phyloP scores from a whole-genome alignment of 1,140 invertebrate genomes.

The Wiebesia pumilae region DNA sequence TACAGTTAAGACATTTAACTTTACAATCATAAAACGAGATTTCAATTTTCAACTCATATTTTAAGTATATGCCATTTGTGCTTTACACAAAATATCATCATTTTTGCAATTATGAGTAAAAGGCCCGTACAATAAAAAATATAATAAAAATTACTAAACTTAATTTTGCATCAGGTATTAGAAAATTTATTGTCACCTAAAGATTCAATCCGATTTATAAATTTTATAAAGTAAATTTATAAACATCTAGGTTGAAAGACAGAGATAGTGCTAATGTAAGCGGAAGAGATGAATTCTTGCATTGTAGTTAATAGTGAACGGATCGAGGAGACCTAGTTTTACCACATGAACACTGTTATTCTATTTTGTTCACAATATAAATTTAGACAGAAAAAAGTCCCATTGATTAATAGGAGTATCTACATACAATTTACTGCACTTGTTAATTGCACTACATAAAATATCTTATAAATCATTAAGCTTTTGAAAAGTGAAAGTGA shows the following conservation, averaged over 20 bases:
- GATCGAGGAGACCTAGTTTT: constrained; percentile 11
- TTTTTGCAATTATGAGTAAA: too few relatives aligned
- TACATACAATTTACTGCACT: neutral
- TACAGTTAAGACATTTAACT: neutral
- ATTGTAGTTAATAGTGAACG: neutral
- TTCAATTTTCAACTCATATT: neutral
- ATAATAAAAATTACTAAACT: too few relatives aligned
- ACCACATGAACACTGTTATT: neutral
- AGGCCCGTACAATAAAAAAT: too few relatives aligned
- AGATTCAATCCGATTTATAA: neutral
- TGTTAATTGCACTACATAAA: neutral
- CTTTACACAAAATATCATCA: too few relatives aligned
- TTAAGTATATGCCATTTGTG: neutral
- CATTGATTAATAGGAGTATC: neutral
- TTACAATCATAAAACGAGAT: neutral
- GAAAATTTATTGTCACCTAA: neutral
- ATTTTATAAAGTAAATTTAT: neutral
- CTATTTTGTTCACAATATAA: neutral
- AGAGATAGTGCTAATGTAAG: neutral
- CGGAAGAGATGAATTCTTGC: constrained; percentile 20
- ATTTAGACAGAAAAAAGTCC: neutral
- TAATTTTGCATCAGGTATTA: too few relatives aligned
- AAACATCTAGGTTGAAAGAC: neutral
- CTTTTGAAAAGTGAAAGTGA: neutral
- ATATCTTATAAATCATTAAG: neutral